Conservation (phyloP, 2,113 vertebrate genomes). For the Paramormyrops kingsleyae region DNA sequence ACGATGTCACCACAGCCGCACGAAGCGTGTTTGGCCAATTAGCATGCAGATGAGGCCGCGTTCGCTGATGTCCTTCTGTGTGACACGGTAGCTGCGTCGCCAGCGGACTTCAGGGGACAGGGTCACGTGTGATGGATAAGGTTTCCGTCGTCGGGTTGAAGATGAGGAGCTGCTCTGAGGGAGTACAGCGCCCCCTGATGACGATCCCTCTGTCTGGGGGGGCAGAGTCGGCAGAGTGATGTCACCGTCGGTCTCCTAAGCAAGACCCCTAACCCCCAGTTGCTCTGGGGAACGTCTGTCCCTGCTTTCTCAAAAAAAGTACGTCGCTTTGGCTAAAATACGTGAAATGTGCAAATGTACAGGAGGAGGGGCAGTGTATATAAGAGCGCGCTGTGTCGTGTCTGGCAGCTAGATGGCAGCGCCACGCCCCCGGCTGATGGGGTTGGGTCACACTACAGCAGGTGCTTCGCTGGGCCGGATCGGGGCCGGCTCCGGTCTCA, state of each 20-base stretch:
- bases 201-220: not conserved
- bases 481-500: not conserved
- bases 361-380: not conserved
- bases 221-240: not conserved
- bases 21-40: not conserved
- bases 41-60: not conserved
- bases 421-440: not conserved
- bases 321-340: not conserved
- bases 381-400: not conserved
- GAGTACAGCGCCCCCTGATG: not conserved
- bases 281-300: not conserved
- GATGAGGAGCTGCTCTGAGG: not conserved
- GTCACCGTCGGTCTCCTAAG: not conserved
- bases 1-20: not conserved
- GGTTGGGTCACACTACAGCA: not conserved
- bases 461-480: not conserved
- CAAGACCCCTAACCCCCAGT: not conserved
- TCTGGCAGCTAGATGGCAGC: not conserved
- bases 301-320: not conserved
- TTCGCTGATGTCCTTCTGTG: not conserved
- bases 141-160: not conserved
- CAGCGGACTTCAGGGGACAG: not conserved
- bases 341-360: not conserved
- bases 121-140: not conserved
- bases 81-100: not conserved